These are phyloP conservation scores for Drosophila anomelani DNA, from an alignment of 2,888 invertebrate genomes.

Conservation along the genomic window DNA sequence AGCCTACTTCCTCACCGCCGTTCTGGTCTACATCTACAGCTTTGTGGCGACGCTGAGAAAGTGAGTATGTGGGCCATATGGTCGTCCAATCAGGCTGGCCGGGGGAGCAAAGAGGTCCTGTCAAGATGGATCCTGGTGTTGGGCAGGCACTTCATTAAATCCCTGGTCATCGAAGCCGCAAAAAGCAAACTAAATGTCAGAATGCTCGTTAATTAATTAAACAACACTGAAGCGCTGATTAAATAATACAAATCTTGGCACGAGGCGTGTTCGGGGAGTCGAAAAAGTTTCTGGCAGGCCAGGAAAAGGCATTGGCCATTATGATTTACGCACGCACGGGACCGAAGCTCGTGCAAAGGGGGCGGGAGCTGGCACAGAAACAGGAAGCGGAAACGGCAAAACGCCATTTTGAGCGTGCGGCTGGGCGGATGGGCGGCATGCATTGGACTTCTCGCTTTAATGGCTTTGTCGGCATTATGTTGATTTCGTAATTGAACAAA, in stretches of 20 bases:
- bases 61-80: slow-evolving; percentile 86
- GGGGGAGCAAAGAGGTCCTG: background rate
- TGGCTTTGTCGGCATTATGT: slow-evolving; percentile 81
- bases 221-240: slow-evolving; percentile 67
- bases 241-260: slow-evolving; percentile 77
- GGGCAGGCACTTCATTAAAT: slow-evolving; percentile 67
- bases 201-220: slow-evolving; percentile 77
- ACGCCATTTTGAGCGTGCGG: slow-evolving; percentile 49
- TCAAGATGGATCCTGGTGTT: background rate
- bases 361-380: slow-evolving; percentile 13
- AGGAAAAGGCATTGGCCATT: slow-evolving; percentile 58
- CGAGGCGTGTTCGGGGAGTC: slow-evolving; percentile 57
- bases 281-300: slow-evolving; percentile 13
- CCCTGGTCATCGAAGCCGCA: slow-evolving; percentile 64
- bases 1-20: slow-evolving; percentile 96
- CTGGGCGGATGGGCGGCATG: slow-evolving; percentile 16
- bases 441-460: slow-evolving; percentile 63
- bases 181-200: slow-evolving; percentile 61
- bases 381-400: slow-evolving; percentile 49
- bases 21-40: slow-evolving; percentile 96
- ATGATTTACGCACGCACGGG: slow-evolving; percentile 80
- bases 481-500: slow-evolving; percentile 81
- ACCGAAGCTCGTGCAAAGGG: slow-evolving; percentile 47
- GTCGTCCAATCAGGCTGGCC: background rate
- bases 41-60: slow-evolving; percentile 97